These are phyloP conservation scores for Synanthedon andrenaeformis DNA, from an alignment of 2,888 invertebrate species.

Conservation along the genomic window DNA sequence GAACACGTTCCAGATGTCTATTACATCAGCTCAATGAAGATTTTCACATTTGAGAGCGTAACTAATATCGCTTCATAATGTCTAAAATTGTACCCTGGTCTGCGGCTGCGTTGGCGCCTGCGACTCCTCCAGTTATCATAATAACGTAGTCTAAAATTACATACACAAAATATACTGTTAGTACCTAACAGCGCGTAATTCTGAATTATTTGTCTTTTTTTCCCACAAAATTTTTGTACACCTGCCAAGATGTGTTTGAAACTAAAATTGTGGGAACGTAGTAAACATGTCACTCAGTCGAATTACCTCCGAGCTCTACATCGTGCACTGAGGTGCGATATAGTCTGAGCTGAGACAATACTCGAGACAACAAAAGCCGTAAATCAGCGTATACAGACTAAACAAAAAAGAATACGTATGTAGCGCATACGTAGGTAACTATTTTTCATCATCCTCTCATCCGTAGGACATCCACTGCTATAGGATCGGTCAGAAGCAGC, in stretches of 20 bases:
- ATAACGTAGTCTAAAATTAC: constrained; percentile 38
- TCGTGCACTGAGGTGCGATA: no score
- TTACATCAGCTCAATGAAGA: neutral
- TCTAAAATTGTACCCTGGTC: constrained; percentile 28
- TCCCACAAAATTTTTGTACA: constrained; percentile 25
- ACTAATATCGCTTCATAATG: neutral
- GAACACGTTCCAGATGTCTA: neutral
- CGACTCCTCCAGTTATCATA: constrained; percentile 29
- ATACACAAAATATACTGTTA: constrained; percentile 6
- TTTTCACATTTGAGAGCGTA: neutral
- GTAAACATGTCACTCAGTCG: constrained; percentile 9
- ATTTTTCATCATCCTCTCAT: no score
- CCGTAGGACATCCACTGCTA: no score
- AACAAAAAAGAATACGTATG: neutral
- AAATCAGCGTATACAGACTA: neutral
- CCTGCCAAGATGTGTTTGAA: constrained; percentile 33
- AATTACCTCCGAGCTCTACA: no score
- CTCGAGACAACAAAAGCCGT: no score
- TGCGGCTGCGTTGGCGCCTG: constrained; percentile 25
- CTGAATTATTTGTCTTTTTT: constrained; percentile 18
- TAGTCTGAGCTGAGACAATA: no score
- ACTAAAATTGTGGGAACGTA: neutral
- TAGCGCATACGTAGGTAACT: no score
- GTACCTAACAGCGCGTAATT: neutral
- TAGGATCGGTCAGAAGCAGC: no score